Base-by-base conservation (phyloP, 2,113 vertebrate species). In the Channa argus region DNA sequence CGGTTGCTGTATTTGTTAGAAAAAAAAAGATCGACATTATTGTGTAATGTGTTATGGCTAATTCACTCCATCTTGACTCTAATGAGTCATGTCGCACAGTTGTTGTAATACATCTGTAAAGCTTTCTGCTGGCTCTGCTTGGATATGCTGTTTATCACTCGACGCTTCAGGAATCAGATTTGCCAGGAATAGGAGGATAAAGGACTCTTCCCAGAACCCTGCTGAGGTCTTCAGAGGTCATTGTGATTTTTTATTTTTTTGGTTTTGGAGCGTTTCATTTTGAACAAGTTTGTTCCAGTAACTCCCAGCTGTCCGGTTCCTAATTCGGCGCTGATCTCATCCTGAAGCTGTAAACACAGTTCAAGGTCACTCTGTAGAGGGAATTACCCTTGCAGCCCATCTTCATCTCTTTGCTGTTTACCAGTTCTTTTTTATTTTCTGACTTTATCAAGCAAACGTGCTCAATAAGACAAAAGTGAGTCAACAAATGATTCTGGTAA, bases 401-500 rank as follows among this genome's bases (percentile, higher is more conserved):
- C 80, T 58, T 47, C 36, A 56, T 66, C 39, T 33, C 6, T 46
- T 45, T 24, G 51, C 14, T 53, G 44, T 73, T 70, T 55, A 65
- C 14, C 5, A 24, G 51, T 33, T 50, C 1, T 45, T 43, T 50
- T 52, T 41, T 5, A 37, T 67, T 4, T 36, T 33, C 12, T 60
- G 2, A 80, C 60, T 70, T 67, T 33, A 71, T 70, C 34, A 68
- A 72, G 66, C 34, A 68, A 72, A 70, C 38, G 63, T 49, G 5
- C 6, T 47, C 37, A 36, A 38, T 49, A 66, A 34, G 62, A 47
- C 43, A 43, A 56, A 58, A 46, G 3, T 49, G 50, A 36, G 39
- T 63, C 54, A 83, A 74, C 78, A 79, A 47, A 54, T 61, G 39
- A 52, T 76, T 86, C 80, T 85, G 82, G 67, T 79, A 74, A 81